These are phyloP conservation scores for Decapterus maruadsi DNA, from an alignment of 2,797 vertebrate genomes.

Conservation along the genomic window DNA sequence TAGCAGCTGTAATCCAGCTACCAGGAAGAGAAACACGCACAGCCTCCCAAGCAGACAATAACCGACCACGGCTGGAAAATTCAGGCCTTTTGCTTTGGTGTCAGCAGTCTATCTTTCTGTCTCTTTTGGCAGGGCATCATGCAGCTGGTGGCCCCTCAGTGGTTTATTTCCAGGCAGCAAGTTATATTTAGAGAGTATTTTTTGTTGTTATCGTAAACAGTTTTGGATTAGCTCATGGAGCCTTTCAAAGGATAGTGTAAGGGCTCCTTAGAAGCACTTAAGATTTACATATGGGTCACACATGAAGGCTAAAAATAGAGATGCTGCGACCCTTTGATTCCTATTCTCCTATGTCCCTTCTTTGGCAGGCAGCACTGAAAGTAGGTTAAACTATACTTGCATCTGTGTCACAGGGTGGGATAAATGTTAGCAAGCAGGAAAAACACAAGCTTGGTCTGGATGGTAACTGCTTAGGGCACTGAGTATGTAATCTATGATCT, in stretches of 20 bases:
- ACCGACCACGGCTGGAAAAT: conserved; percentile 74
- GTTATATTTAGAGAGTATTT: conserved; percentile 70
- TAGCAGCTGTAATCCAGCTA: conserved; percentile 83
- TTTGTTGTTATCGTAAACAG: conserved; percentile 64
- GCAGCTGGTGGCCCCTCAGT: conserved; percentile 63
- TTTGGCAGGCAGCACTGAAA: conserved; percentile 44
- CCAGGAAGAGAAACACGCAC: conserved; percentile 77
- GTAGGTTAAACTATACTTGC: conserved; percentile 62
- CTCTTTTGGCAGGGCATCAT: conserved; percentile 57
- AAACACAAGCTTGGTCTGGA: conserved; percentile 28
- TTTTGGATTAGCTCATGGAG: conserved; percentile 42
- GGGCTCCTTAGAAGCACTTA: conserved; percentile 35
- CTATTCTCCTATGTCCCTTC: conserved; percentile 3
- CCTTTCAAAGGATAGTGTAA: conserved; percentile 32
- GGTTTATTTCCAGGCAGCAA: conserved; percentile 55
- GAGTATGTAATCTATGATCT: conserved; percentile 32
- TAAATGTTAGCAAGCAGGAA: conserved; percentile 11
- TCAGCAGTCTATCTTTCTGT: conserved; percentile 79
- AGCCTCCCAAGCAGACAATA: conserved; percentile 76
- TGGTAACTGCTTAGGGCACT: conserved; percentile 4
- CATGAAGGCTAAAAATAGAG: conserved; percentile 62
- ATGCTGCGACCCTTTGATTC: conserved; percentile 29
- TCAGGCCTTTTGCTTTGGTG: conserved; percentile 70
- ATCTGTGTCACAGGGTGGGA: conserved; percentile 48
- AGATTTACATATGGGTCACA: conserved; percentile 68